Conservation (phyloP, 2,113 vertebrate genomes). For the Oenanthe oenanthe region DNA sequence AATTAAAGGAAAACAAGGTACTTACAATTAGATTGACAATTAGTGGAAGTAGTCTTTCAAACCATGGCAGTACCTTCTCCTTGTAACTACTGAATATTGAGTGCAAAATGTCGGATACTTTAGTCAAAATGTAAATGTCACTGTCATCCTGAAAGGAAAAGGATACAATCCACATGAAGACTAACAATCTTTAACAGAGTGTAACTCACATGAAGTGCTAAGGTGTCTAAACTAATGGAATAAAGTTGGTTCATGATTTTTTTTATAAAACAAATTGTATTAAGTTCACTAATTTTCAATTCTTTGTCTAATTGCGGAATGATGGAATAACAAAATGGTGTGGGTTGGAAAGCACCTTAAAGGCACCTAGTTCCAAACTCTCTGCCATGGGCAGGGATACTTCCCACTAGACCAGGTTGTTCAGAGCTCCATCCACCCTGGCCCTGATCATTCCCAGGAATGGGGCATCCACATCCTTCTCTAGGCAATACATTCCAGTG, state of each 20-base stretch:
- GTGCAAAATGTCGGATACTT: constrained; percentile 98
- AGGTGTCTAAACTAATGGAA: neutral
- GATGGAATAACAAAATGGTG: neutral
- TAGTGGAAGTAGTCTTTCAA: constrained; percentile 94
- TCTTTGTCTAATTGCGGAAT: neutral
- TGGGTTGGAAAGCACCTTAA: neutral
- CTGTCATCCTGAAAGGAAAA: constrained; percentile 88
- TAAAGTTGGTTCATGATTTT: neutral
- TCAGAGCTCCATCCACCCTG: neutral
- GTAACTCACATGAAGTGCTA: neutral
- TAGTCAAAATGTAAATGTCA: constrained; percentile 97
- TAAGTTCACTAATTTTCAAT: neutral
- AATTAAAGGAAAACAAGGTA: constrained; percentile 29
- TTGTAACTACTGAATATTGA: constrained; percentile 97
- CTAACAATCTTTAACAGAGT: neutral
- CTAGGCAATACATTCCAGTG: neutral
- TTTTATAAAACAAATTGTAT: neutral
- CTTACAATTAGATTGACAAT: constrained; percentile 97
- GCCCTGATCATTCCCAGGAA: neutral
- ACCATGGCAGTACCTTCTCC: constrained; percentile 96
- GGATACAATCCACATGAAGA: neutral
- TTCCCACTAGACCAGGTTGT: neutral
- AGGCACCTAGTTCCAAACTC: neutral
- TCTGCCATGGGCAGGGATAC: neutral
- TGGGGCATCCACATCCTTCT: neutral